Conservation (phyloP, 2,113 vertebrate genomes). For the Elachura formosa region DNA sequence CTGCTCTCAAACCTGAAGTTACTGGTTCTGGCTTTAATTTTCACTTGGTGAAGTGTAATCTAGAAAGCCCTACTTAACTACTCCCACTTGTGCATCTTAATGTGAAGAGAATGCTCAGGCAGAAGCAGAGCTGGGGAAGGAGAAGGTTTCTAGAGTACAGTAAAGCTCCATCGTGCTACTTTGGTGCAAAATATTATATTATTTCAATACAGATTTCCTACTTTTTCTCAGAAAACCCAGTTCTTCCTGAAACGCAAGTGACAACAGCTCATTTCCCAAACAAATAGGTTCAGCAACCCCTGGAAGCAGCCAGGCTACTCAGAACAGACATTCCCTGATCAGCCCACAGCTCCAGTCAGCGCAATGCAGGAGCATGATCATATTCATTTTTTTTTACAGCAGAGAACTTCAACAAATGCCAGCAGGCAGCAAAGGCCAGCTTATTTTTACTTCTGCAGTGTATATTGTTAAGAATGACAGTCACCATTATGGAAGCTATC, state of each 20-base stretch:
- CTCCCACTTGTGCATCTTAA: not conserved
- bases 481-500: constrained; percentile 43
- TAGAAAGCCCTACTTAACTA: not conserved
- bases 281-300: not conserved
- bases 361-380: not conserved
- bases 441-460: constrained; percentile 3
- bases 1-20: not conserved
- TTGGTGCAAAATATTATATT: not conserved
- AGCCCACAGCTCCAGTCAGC: not conserved
- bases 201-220: not conserved
- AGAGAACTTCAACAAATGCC: not conserved
- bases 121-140: not conserved
- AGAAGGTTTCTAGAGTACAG: not conserved
- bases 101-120: not conserved
- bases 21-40: not conserved
- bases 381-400: not conserved
- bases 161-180: not conserved
- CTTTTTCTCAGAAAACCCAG: not conserved
- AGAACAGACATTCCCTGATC: not conserved
- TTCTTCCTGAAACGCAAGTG: not conserved
- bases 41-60: not conserved
- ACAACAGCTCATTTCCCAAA: not conserved
- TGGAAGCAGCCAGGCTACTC: not conserved
- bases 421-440: constrained; percentile 33
- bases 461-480: constrained; percentile 30